Conservation (phyloP, 2,113 vertebrate genomes). For the Cyphomyrus discorhynchus region DNA sequence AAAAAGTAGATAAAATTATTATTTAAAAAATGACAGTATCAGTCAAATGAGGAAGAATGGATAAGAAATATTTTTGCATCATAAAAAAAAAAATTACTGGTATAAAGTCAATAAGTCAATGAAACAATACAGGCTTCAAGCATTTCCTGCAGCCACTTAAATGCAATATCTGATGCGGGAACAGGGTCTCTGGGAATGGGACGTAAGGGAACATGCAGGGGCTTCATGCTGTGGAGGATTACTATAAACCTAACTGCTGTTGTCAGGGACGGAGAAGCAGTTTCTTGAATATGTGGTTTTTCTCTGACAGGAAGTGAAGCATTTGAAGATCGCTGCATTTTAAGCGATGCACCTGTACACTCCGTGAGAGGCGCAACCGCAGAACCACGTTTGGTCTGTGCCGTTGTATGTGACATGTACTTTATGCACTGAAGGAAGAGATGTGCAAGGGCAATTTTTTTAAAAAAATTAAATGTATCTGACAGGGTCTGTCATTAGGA, state of each 20-base stretch:
- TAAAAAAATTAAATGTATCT: background rate
- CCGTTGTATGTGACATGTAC: background rate
- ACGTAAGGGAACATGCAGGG: background rate
- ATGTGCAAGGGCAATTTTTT: background rate
- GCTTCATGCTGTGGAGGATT: background rate
- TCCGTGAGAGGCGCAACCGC: background rate
- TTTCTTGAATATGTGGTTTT: background rate
- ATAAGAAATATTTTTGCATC: background rate
- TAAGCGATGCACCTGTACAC: background rate
- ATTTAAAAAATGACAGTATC: background rate
- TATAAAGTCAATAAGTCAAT: background rate
- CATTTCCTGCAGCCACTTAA: background rate
- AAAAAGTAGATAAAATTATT: background rate
- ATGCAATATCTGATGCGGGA: background rate
- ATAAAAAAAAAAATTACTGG: background rate
- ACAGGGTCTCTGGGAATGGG: background rate
- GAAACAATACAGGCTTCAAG: background rate
- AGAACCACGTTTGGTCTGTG: background rate
- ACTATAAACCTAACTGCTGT: background rate
- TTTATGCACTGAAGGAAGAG: background rate
- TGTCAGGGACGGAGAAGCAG: background rate
- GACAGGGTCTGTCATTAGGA: background rate
- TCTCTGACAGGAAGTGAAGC: background rate
- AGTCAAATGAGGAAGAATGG: background rate
- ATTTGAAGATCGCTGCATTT: background rate